Evolutionary conservation across 2,113 vertebrate genomes (phyloP).

Genomic region (Trematomus loennbergii): DNA sequence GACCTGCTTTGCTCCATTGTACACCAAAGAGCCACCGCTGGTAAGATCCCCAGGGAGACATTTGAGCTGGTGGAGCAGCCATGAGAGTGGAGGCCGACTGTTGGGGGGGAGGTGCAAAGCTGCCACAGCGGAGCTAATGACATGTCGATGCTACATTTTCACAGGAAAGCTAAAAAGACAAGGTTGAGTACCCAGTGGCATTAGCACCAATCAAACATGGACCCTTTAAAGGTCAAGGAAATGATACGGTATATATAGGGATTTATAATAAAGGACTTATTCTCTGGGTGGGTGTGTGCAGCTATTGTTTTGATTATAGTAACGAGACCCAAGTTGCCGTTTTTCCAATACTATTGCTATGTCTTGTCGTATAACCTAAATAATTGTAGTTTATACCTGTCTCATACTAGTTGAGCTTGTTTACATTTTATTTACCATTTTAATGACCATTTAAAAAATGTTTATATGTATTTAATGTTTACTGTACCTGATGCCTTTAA

Average conservation of each 20-base stretch:
- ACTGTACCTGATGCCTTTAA: no score
- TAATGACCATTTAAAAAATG: no score
- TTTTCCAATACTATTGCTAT: not conserved
- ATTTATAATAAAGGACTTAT: not conserved
- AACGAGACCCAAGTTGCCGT: not conserved
- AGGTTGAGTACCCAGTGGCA: not conserved
- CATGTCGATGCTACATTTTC: constrained; percentile 19
- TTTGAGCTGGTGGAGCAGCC: constrained; percentile 40
- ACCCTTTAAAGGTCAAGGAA: not conserved
- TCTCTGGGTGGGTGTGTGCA: not conserved
- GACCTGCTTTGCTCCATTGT: constrained; percentile 31
- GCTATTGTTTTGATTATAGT: not conserved
- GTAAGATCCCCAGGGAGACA: constrained; percentile 35
- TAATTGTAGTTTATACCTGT: no score
- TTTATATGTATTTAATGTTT: no score
- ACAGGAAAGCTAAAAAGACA: not conserved
- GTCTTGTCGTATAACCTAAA: no score
- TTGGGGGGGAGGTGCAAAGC: constrained; percentile 24
- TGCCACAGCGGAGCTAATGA: constrained; percentile 41
- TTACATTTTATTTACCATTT: no score
- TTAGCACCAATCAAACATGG: not conserved
- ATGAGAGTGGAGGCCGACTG: constrained; percentile 32
- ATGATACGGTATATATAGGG: not conserved
- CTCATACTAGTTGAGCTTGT: no score
- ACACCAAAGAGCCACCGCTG: constrained; percentile 9